Evolutionary conservation across 1,140 invertebrate species (phyloP), one percentile per base, ranked within the genome.

Genomic region (Protaetia brevitarsis): DNA sequence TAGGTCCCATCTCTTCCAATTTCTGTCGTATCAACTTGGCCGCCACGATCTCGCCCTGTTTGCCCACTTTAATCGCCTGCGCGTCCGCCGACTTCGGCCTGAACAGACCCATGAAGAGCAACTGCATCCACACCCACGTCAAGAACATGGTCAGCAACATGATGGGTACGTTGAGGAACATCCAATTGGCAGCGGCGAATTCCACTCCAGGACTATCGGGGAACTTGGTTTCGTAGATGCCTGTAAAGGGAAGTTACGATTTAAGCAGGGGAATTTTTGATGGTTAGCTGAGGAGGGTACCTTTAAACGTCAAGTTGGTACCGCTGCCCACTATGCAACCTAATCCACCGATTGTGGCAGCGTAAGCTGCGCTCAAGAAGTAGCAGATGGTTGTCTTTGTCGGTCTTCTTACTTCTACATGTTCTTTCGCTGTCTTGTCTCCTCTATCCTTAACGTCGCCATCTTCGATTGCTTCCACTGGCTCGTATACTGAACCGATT

Each of bases 251-350:
- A 65, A 68, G 3, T 19, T 19, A 56, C 11, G 27, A 13, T 3
- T 56, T 56, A 19, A 56, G 11, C 1, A 5, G 11, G 5, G 10
- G 26, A n/a, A n/a, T n/a, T 23, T 16, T 56, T 56, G 3, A 56
- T 4, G 0, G 13, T 56, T 19, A 1, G 3, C 2, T 27, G 3
- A 57, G 2, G 10, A 37, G 1, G 16, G 64, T 86, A 10, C 88
- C 90, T 76, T 91, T 93, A 67, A 95, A 87, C 0, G 94, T 90
- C 8, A 96, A 82, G 80, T 97, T 97, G 21, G 94, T 93, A 3
- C 89, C 90, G 0, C 93, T 94, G 3, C 94, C 95, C 2, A 94
- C 94, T 1, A 97, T 79, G 0, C 92, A 93, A 0, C 91, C 91
- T 41, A 89, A 91, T 3, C 95, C 95, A 2, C 94, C 94, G 28